Evolutionary conservation across 2,888 invertebrate species (phyloP), one percentile per base, ranked within the genome.

Genomic region (Caradrina clavipalpis): DNA sequence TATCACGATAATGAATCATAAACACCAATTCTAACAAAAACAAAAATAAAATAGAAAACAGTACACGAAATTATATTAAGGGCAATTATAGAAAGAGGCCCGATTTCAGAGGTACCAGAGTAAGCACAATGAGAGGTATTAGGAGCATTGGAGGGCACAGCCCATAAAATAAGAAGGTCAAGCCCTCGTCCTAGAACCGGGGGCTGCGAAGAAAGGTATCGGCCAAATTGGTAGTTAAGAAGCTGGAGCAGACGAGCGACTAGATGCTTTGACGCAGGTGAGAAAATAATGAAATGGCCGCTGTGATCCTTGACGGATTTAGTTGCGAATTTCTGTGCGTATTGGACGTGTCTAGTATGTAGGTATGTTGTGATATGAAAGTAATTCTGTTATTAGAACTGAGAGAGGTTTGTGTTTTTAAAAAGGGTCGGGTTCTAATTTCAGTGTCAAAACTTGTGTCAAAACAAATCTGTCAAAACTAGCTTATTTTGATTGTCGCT

Each of bases 91-190:
- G 57, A 51, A 70, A 60, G 67, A 78, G 69, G 53, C 45, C 72
- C 53, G 61, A 70, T 73, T 78, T 78, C 49, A 42, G 55, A 73
- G 53, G 66, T 69, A 70, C 71, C 68, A 76, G 73, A 80, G 79
- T 84, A 81, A 80, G 86, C 84, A 81, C 86, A 86, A 87, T 88
- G 84, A 83, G 85, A 86, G 85, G 86, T 85, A 87, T 90, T 86
- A 87, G 80, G 84, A 80, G 82, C 80, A 82, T 79, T 83, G 75
- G 84, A 87, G 83, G 87, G 88, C 87, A 88, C 78, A 85, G 87
- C 75, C 87, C 86, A 88, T 88, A 85, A 89, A 89, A 87, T 88
- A 83, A 86, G 86, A 86, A 90, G 91, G 90, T 90, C 90, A 89
- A 87, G 81, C 81, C 81, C 70, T 80, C 80, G 82, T 72, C 75